These are phyloP conservation scores for Plecturocebus donacophilus DNA, from an alignment of 2,113 vertebrate genomes.

Conservation along the genomic window DNA sequence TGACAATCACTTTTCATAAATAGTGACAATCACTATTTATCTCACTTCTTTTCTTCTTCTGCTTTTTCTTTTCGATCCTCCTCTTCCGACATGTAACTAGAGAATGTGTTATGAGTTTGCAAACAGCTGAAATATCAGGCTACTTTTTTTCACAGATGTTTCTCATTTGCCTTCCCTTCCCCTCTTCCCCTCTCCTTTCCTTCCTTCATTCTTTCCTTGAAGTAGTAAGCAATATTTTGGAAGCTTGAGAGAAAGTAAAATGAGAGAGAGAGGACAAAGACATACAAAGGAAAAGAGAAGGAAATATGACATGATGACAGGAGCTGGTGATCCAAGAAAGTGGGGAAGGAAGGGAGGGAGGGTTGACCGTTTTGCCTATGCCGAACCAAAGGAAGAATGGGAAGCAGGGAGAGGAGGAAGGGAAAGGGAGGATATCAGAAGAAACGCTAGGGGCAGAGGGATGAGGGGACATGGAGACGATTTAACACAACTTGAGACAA, in stretches of 20 bases:
- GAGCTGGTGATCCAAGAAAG: neutral
- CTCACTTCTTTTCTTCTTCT: conserved; percentile 49
- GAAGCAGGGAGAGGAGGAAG: neutral
- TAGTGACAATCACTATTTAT: too few relatives aligned
- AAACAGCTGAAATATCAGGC: conserved; percentile 81
- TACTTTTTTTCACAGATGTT: conserved; percentile 81
- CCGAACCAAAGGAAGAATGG: neutral
- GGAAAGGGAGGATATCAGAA: neutral
- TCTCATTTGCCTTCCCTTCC: conserved; percentile 53
- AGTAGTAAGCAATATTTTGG: conserved; percentile 68
- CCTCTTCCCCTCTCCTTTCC: neutral
- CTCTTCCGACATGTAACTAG: conserved; percentile 80
- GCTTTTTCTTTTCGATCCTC: conserved; percentile 78
- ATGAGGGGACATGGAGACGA: neutral
- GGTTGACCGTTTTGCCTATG: neutral
- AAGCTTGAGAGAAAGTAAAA: conserved; percentile 77
- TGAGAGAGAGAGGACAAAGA: conserved; percentile 64
- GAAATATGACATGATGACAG: neutral
- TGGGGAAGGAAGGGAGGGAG: neutral
- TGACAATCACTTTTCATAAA: too few relatives aligned
- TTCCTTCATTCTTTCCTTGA: conserved; percentile 72
- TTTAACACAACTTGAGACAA: neutral
- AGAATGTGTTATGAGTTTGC: conserved; percentile 75
- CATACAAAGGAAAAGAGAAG: neutral
- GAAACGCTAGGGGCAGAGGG: neutral